phyloP scores from a whole-genome alignment of 2,113 vertebrate species.

The Addax nasomaculatus region DNA sequence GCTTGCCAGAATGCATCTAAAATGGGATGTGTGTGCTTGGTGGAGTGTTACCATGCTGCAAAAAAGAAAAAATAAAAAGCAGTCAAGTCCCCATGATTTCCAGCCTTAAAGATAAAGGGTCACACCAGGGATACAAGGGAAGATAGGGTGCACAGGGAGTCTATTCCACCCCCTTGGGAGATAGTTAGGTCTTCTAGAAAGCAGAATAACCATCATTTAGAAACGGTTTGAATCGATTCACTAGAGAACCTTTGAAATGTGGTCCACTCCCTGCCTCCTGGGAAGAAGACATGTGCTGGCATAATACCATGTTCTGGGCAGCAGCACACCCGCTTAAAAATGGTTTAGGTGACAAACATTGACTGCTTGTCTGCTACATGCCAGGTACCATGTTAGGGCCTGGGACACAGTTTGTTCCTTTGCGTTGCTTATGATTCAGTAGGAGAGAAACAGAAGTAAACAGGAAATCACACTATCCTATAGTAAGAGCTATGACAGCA shows the following conservation, averaged over 20 bases:
- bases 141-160: neutral
- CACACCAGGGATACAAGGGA: neutral
- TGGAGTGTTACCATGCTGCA: neutral
- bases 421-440: neutral
- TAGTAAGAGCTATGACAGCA: rapidly evolving
- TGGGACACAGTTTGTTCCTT: neutral
- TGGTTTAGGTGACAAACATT: neutral
- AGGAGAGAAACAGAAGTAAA: neutral
- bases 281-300: neutral
- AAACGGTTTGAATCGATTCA: neutral
- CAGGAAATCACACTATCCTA: rapidly evolving
- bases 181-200: neutral
- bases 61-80: neutral
- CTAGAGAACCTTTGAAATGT: neutral
- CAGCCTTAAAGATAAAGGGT: neutral
- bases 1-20: constrained; percentile 58
- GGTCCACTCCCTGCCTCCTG: neutral
- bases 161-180: neutral
- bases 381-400: neutral
- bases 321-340: neutral
- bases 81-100: neutral
- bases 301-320: neutral
- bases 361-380: rapidly evolving
- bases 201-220: neutral
- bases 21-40: neutral